Evolutionary conservation across 2,888 invertebrate species (phyloP).

Genomic region (Ferrisia virgata): DNA sequence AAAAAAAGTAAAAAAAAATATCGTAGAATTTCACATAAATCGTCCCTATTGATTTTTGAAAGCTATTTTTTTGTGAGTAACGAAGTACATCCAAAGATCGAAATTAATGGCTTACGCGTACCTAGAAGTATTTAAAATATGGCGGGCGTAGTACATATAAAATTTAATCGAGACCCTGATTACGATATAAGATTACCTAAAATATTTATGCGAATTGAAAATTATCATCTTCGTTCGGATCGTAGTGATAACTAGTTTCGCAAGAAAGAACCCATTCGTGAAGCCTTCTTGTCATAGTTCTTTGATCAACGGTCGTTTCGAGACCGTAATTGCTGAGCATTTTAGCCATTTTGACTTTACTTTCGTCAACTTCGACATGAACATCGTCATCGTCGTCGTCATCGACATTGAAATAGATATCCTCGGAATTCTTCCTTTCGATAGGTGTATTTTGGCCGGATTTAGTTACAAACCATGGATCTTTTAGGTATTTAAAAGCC

Average conservation of each 20-base stretch:
- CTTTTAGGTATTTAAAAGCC: slow-evolving; percentile 62
- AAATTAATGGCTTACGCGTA: too few species aligned
- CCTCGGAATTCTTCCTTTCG: slow-evolving; percentile 56
- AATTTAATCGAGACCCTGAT: not conserved
- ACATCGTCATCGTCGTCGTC: slow-evolving; percentile 56
- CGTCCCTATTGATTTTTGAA: too few species aligned
- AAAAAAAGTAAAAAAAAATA: too few species aligned
- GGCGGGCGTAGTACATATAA: too few species aligned
- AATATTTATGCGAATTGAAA: not conserved
- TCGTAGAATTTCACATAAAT: too few species aligned
- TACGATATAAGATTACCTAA: not conserved
- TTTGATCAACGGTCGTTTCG: slow-evolving; percentile 64
- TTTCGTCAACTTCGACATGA: slow-evolving; percentile 57
- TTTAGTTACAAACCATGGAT: slow-evolving; percentile 58
- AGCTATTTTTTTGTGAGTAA: too few species aligned
- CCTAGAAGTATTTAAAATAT: too few species aligned
- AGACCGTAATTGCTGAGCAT: slow-evolving; percentile 62
- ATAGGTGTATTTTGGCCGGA: slow-evolving; percentile 44
- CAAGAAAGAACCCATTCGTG: slow-evolving; percentile 67
- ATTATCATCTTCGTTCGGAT: slow-evolving; percentile 31
- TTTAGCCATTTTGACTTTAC: slow-evolving; percentile 58
- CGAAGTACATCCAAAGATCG: too few species aligned
- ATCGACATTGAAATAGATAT: slow-evolving; percentile 56
- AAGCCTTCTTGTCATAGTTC: slow-evolving; percentile 61
- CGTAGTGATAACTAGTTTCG: slow-evolving; percentile 51